These are phyloP conservation scores for Hirundo rustica DNA, from an alignment of 2,797 vertebrate species.

Conservation along the genomic window DNA sequence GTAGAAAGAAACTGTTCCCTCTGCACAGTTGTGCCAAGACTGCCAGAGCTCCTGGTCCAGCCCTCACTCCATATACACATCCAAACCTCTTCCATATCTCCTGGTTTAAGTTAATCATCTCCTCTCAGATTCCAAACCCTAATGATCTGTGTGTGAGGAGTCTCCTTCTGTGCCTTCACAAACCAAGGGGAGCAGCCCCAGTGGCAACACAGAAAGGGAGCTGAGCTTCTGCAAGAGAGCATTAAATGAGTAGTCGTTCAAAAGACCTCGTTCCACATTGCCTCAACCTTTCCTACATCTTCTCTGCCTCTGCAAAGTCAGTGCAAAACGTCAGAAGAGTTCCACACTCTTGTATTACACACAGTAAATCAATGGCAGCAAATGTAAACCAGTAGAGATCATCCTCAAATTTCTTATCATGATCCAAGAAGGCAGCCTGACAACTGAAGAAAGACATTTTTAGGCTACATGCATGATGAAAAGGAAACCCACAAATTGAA, in stretches of 20 bases:
- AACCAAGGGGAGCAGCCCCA: neutral
- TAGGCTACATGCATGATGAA: neutral
- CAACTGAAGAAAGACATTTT: neutral
- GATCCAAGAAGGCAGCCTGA: neutral
- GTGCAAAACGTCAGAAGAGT: neutral
- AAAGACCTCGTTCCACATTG: neutral
- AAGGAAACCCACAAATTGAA: slow-evolving; percentile 1
- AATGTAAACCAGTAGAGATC: neutral
- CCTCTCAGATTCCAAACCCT: neutral
- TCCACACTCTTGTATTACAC: neutral
- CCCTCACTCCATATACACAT: neutral
- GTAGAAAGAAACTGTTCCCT: neutral
- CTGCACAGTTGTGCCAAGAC: neutral
- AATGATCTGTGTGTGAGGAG: neutral
- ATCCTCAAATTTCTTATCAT: neutral
- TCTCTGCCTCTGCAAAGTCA: neutral
- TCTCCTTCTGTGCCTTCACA: neutral
- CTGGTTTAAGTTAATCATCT: neutral
- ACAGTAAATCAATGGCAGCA: neutral
- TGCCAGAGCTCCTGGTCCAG: neutral
- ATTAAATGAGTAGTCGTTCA: neutral
- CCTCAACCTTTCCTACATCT: neutral
- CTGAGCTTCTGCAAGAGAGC: neutral
- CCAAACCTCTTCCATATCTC: neutral
- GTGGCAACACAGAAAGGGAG: neutral